Evolutionary conservation across 2,113 vertebrate genomes (phyloP).

Genomic region (Corvus moneduloides): DNA sequence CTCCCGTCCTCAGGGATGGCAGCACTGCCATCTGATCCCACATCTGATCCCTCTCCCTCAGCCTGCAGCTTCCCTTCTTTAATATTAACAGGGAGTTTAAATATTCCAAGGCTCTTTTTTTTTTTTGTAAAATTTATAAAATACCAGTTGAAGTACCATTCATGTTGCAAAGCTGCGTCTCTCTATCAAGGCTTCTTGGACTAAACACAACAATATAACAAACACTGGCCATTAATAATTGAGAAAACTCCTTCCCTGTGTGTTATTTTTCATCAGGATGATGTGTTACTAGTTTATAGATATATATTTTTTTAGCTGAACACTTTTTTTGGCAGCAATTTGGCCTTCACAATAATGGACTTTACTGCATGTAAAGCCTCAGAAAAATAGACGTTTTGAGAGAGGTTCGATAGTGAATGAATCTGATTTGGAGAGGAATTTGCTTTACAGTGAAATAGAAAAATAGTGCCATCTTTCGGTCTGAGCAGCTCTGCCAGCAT

Average conservation of each 20-base stretch:
- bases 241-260: background rate
- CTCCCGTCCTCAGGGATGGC: accelerated
- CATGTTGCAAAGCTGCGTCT: background rate
- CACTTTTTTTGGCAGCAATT: constrained; percentile 37
- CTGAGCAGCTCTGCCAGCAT: background rate
- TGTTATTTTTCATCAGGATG: constrained; percentile 23
- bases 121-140: background rate
- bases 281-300: constrained; percentile 32
- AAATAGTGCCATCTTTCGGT: constrained; percentile 67
- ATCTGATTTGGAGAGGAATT: background rate
- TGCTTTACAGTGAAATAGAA: background rate
- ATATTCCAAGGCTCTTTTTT: background rate
- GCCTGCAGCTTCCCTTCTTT: background rate
- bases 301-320: constrained; percentile 22
- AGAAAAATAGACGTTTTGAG: background rate
- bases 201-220: background rate
- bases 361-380: constrained; percentile 49
- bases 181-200: background rate
- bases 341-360: constrained; percentile 38
- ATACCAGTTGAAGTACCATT: background rate
- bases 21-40: background rate
- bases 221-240: constrained; percentile 31
- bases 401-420: background rate
- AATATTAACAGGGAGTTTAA: background rate
- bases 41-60: accelerated